Base-by-base conservation (phyloP, 2,797 vertebrate species). In the Leptodactylus fallax region DNA sequence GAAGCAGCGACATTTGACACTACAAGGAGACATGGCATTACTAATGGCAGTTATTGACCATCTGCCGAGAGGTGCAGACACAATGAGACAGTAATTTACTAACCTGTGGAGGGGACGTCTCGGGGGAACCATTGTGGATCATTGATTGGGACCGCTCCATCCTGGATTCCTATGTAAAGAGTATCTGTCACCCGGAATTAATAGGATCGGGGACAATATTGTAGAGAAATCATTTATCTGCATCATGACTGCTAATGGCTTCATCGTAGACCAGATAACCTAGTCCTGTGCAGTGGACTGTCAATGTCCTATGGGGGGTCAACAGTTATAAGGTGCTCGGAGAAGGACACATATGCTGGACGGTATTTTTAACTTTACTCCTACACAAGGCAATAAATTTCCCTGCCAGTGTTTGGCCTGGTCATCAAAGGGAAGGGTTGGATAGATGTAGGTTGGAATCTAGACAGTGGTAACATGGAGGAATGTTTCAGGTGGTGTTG, bases 401-500 rank as follows among this genome's bases (percentile, higher is more conserved):
- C 23, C 9, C 23, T 3, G 36, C 11, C 17, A 58, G 25, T 16
- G 36, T 47, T 80, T 67, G 61, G 11, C 16, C 27, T 53, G 11
- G 0, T 49, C 53, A 67, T 60, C 23, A 21, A 65, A 65, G 47
- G 69, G 23, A 23, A 49, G 36, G 36, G 25, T 45, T 10, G 61
- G 58, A 61, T 60, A 67, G 80, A 83, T 47, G 81, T 78, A 83
- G 86, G 80, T 47, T 67, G 86, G 8, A 69, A 65, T 56, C 47
- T 25, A 87, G 79, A 77, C 71, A 47, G 69, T 83, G 86, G 80
- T 87, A n/a, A 12, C 23, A 23, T 53, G 65, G 58, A 25, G 86
- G 80, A 67, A 82, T 27, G 27, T 77, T 56, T 74, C 67, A 74
- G 53, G 67, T 79, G 27, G 23, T 21, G 21, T 4, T 23, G 23